Base-by-base conservation (phyloP, 1,140 invertebrate genomes). In the silkworm (Bombyx mori) region DNA sequence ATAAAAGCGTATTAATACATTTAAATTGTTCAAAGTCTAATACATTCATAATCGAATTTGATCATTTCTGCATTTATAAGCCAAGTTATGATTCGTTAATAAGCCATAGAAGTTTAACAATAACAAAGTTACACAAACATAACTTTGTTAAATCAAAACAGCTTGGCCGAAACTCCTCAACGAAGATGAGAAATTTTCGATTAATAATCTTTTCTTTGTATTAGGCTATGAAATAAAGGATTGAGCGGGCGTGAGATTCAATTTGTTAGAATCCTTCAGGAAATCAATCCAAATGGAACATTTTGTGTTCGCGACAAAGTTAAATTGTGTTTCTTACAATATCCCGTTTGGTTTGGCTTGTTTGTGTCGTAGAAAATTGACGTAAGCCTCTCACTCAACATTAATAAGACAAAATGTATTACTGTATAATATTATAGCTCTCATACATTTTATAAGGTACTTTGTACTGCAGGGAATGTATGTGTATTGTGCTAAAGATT, bases 221-320 rank as follows among this genome's bases (percentile, higher is more conserved):
- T 79, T 79, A 78, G 56, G 67, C 71, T 71, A 73, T 74, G 71
- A 79, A 81, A 81, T 76, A 80, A 80, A 79, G 75, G 76, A 75
- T 79, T 80, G 75, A 75, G 66, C 66, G 59, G 67, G 75, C 77
- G 79, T 79, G 67, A 79, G 75, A 84, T 82, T 77, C 79, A 83
- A 80, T 84, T 84, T 82, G 71, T 77, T 77, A 82, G 69, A 77
- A 77, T 79, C 72, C 70, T 79, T 65, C 59, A 77, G 71, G 71
- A 82, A 83, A 81, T 61, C 72, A 56, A 78, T 77, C 69, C 68
- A 62, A 80, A 76, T 71, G 71, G 75, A 84, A 79, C 72, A 77
- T 77, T 82, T 73, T 80, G 68, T 73, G 66, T 74, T 73, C 65
- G 56, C 53, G 60, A 60, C 60, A 63, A 79, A 79, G 71, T 74